These are phyloP conservation scores for Calameuta pallipes DNA, from an alignment of 2,888 invertebrate genomes.

Conservation along the genomic window DNA sequence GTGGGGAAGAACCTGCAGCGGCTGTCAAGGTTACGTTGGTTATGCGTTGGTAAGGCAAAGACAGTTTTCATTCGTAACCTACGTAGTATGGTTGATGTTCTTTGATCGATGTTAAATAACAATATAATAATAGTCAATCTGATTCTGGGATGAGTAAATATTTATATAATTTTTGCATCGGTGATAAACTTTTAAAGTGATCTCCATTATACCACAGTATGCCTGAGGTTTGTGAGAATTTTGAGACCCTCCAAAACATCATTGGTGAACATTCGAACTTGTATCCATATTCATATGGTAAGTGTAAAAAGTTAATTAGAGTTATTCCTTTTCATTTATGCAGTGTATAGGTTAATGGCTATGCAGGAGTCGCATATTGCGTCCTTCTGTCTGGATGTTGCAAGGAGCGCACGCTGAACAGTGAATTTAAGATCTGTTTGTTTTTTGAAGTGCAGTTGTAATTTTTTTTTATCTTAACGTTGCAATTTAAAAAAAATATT, in stretches of 20 bases:
- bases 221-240: slow-evolving; percentile 18
- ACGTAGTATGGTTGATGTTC: neutral
- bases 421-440: neutral
- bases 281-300: slow-evolving; percentile 6
- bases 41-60: neutral
- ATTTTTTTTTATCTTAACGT: neutral
- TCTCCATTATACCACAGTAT: slow-evolving; percentile 3
- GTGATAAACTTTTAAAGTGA: neutral
- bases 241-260: slow-evolving; percentile 4
- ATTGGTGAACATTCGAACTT: slow-evolving; percentile 7
- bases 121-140: neutral
- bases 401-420: neutral
- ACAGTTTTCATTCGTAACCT: neutral
- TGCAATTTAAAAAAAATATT: too few species aligned
- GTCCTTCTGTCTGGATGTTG: neutral
- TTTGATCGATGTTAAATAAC: neutral
- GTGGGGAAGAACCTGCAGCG: slow-evolving; percentile 35
- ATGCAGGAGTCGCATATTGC: neutral
- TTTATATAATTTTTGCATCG: neutral
- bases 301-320: neutral
- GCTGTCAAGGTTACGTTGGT: neutral
- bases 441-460: neutral
- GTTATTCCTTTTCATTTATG: neutral
- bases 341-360: neutral
- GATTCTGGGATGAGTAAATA: neutral